Conservation (phyloP, 2,888 invertebrate genomes). For the Parthenolecanium corni region DNA sequence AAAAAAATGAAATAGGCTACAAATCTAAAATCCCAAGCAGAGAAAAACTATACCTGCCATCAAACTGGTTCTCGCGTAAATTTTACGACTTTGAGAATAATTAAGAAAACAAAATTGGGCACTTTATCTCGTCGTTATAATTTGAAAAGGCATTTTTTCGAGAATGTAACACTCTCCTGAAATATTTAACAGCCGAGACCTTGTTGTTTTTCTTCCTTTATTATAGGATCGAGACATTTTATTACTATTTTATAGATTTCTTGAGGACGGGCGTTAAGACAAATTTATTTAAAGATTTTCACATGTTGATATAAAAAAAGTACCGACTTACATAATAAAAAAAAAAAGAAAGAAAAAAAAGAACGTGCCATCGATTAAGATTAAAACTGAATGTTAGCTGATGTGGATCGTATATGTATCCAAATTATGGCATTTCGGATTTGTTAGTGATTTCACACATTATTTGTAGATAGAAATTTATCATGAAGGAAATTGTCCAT, state of each 20-base stretch:
- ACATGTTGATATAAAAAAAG: background rate
- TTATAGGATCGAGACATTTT: background rate
- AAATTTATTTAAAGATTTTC: slow-evolving; percentile 6
- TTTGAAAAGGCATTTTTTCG: background rate
- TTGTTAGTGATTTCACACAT: no score
- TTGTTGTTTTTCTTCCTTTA: background rate
- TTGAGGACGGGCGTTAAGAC: background rate
- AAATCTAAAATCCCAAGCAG: background rate
- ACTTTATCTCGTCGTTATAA: background rate
- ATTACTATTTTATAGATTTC: background rate
- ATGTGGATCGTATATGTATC: no score
- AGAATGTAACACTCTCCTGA: background rate
- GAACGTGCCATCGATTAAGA: no score
- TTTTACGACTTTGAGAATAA: no score
- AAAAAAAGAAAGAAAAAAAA: slow-evolving; percentile 4
- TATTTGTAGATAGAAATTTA: no score
- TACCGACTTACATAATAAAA: background rate
- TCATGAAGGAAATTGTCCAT: no score
- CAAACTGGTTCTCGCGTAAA: no score
- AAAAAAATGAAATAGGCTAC: background rate
- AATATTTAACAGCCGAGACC: background rate
- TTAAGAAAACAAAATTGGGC: no score
- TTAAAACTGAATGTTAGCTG: no score
- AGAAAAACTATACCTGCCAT: background rate
- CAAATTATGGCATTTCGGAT: no score